Conservation (phyloP, 2,888 invertebrate species). For the Cybosia mesomella region DNA sequence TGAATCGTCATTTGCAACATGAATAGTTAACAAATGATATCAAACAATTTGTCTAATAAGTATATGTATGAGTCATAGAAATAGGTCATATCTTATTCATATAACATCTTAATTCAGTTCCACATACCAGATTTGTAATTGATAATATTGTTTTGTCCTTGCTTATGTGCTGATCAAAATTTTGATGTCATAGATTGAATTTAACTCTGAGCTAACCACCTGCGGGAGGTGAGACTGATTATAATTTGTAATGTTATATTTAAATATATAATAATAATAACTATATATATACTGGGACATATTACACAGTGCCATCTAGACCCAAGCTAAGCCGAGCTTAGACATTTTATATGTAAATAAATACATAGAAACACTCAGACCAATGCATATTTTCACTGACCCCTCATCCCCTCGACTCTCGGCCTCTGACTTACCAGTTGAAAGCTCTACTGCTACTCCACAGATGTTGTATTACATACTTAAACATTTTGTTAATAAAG, state of each 20-base stretch:
- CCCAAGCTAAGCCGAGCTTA: too few relatives aligned
- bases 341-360: too few relatives aligned
- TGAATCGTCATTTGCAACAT: not conserved
- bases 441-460: too few relatives aligned
- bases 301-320: too few relatives aligned
- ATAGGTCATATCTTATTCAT: slow-evolving; percentile 13
- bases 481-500: too few relatives aligned
- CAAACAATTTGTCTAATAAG: not conserved
- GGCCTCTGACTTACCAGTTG: too few relatives aligned
- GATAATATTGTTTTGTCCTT: slow-evolving; percentile 68
- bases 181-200: slow-evolving; percentile 53
- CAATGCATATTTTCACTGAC: too few relatives aligned
- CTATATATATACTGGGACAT: too few relatives aligned
- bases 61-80: not conserved
- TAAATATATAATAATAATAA: too few relatives aligned
- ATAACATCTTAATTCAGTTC: slow-evolving; percentile 44
- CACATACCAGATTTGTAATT: slow-evolving; percentile 57
- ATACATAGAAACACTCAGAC: too few relatives aligned
- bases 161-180: slow-evolving; percentile 50
- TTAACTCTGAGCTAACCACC: slow-evolving; percentile 29
- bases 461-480: too few relatives aligned
- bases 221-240: not conserved
- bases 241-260: not conserved
- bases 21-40: not conserved
- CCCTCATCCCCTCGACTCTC: too few relatives aligned